Evolutionary conservation across 64 coral and sea anemone species (phyloP).

Genomic region (Catalaphyllia jardinei): DNA sequence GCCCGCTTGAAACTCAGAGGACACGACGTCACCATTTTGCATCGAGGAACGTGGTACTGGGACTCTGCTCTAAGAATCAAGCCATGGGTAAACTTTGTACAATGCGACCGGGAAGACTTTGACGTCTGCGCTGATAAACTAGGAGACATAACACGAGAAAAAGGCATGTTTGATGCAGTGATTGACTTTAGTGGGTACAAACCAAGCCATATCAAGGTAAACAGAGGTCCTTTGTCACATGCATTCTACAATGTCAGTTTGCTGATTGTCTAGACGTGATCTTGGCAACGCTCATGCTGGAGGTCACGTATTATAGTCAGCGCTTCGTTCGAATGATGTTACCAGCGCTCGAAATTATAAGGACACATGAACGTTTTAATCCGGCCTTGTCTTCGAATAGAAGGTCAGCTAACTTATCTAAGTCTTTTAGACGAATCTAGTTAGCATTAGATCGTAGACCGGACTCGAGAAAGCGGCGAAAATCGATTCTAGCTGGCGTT

Average conservation of each 20-base stretch:
- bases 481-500: no score
- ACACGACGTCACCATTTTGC: conserved; percentile 52
- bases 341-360: no score
- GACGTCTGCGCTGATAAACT: conserved; percentile 41
- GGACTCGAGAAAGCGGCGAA: no score
- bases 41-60: conserved; percentile 75
- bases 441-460: no score
- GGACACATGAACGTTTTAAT: no score
- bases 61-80: conserved; percentile 73
- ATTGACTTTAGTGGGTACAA: conserved; percentile 70
- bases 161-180: conserved; percentile 58
- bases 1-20: conserved; percentile 56
- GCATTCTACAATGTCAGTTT: not conserved
- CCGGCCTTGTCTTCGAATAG: no score
- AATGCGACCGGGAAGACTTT: conserved; percentile 50
- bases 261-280: not conserved
- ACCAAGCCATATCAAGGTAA: conserved; percentile 58
- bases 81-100: conserved; percentile 54
- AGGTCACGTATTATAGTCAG: no score
- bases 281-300: not conserved
- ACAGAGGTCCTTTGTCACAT: conserved; percentile 1
- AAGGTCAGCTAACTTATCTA: no score
- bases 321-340: no score
- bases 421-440: no score
- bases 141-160: conserved; percentile 23